Conservation (phyloP, 2,113 vertebrate species). For the Rhagologus leucostigma region DNA sequence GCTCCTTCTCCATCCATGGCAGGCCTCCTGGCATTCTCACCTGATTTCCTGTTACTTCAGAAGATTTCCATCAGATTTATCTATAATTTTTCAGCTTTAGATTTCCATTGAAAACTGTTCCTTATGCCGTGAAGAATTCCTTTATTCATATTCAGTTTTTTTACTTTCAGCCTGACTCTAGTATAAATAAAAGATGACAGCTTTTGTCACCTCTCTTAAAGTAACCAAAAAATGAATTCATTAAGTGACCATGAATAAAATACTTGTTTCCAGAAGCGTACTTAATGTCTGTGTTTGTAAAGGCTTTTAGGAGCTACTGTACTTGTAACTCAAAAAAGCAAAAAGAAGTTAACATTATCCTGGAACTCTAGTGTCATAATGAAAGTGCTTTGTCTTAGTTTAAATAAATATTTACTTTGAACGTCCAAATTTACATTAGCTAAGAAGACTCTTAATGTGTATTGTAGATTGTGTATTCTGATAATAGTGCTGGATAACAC, state of each 20-base stretch:
- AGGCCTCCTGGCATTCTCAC: not conserved
- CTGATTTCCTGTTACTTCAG: not conserved
- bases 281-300: not conserved
- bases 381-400: constrained; percentile 25
- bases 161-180: not conserved
- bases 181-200: not conserved
- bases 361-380: not conserved
- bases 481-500: not conserved
- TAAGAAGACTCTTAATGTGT: not conserved
- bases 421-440: not conserved
- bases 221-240: not conserved
- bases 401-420: constrained; percentile 42
- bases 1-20: not conserved
- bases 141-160: not conserved
- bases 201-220: not conserved
- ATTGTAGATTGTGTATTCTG: not conserved
- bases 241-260: not conserved
- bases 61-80: not conserved
- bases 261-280: not conserved
- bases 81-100: not conserved
- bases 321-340: not conserved
- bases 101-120: not conserved
- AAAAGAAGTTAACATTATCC: not conserved
- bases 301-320: not conserved
- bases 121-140: not conserved